Conservation (phyloP, 2,113 vertebrate genomes). For the Semnornis frantzii region DNA sequence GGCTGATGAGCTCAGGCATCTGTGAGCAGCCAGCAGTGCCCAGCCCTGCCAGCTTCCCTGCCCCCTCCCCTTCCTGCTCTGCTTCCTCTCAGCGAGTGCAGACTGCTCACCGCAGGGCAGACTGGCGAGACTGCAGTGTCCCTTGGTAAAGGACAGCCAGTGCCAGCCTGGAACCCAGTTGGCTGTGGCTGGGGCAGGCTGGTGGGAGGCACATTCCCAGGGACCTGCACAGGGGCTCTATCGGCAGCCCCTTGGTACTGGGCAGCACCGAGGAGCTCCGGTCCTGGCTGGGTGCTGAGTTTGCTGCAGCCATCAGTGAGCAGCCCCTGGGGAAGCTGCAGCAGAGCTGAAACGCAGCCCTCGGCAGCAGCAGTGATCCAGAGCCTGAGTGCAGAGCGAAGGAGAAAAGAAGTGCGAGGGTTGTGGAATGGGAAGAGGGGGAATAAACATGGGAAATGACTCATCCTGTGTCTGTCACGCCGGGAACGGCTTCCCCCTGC, state of each 20-base stretch:
- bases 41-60: background rate
- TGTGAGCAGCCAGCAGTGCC: background rate
- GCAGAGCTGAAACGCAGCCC: background rate
- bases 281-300: background rate
- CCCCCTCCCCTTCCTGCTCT: background rate
- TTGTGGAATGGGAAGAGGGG: slow-evolving; percentile 46
- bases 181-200: background rate
- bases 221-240: fast-evolving
- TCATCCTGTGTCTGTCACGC: slow-evolving; percentile 30
- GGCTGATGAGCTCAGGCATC: slow-evolving; percentile 29
- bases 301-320: background rate
- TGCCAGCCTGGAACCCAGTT: background rate
- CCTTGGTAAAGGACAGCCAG: slow-evolving; percentile 11
- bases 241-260: background rate
- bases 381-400: background rate
- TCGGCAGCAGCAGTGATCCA: background rate
- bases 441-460: slow-evolving; percentile 57
- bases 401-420: slow-evolving; percentile 30
- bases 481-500: background rate
- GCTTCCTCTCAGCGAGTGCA: background rate
- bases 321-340: background rate
- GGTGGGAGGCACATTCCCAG: background rate
- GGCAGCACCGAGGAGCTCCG: background rate
- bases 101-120: slow-evolving; percentile 17
- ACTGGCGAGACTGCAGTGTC: slow-evolving; percentile 24